Conservation (phyloP, 2,797 vertebrate species). For the Botia kubotai region DNA sequence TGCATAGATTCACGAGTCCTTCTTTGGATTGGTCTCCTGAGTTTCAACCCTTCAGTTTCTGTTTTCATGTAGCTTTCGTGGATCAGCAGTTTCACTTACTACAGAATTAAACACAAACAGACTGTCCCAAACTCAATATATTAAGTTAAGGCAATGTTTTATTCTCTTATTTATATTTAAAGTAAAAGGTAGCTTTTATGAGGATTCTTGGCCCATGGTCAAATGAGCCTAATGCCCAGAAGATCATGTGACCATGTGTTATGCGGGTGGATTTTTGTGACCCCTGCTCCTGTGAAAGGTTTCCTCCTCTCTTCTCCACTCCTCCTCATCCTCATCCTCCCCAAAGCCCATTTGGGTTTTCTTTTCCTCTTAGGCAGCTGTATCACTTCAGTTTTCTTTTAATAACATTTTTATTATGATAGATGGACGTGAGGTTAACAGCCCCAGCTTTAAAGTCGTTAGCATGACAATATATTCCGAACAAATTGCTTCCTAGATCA, state of each 20-base stretch:
- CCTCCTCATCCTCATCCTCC: slow-evolving; percentile 32
- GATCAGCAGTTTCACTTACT: background rate
- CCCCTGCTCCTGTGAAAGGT: slow-evolving; percentile 56
- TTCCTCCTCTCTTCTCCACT: slow-evolving; percentile 35
- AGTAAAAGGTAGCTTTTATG: slow-evolving; percentile 23
- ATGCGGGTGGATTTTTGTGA: slow-evolving; percentile 56
- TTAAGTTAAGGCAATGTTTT: background rate
- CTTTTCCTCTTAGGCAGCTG: slow-evolving; percentile 33
- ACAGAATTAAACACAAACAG: background rate
- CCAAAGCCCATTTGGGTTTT: background rate
- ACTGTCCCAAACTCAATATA: background rate
- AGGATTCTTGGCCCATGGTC: slow-evolving; percentile 21
- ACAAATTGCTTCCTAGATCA: slow-evolving; percentile 16
- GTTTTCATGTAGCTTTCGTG: background rate
- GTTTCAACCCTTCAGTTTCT: slow-evolving; percentile 8
- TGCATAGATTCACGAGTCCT: background rate
- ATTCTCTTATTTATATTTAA: background rate
- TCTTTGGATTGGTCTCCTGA: background rate
- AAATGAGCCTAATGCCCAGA: slow-evolving; percentile 53
- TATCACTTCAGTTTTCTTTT: slow-evolving; percentile 22
- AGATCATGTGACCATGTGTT: slow-evolving; percentile 65
- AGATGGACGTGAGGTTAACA: background rate
- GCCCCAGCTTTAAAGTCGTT: background rate
- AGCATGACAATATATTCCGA: background rate
- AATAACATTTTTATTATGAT: slow-evolving; percentile 27